Conservation (phyloP, 2,888 invertebrate species). For the Diplolepis rosae region DNA sequence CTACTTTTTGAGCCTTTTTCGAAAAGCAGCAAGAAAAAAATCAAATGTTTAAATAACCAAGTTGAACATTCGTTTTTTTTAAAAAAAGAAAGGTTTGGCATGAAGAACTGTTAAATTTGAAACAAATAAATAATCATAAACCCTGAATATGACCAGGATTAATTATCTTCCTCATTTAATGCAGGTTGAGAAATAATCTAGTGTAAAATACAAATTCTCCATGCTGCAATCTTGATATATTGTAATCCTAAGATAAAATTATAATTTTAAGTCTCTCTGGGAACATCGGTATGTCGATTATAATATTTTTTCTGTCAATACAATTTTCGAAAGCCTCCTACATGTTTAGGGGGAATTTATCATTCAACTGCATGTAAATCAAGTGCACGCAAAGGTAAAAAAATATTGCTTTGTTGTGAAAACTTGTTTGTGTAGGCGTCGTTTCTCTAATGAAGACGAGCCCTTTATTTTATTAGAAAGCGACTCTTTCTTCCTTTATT, state of each 20-base stretch:
- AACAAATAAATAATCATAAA: no score
- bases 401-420: not conserved
- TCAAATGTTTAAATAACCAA: not conserved
- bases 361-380: no score
- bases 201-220: no score
- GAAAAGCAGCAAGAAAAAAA: not conserved
- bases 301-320: not conserved
- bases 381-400: not conserved
- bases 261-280: slow-evolving; percentile 11
- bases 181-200: no score
- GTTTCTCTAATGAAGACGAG: not conserved
- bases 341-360: not conserved
- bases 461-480: not conserved
- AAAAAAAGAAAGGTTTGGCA: not conserved
- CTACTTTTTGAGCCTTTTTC: no score
- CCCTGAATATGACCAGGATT: no score
- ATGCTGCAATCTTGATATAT: no score
- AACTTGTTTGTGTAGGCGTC: not conserved
- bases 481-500: not conserved
- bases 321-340: not conserved
- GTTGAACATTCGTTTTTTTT: not conserved
- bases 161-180: no score
- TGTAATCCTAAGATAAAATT: no score
- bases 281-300: slow-evolving; percentile 33
- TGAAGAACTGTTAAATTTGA: not conserved